Percentiles rank a stretch among this genome's conserved stretches.
These are phyloP conservation scores for Pavo muticus DNA, from an alignment of 2,113 vertebrate species.

Conservation along the genomic window DNA sequence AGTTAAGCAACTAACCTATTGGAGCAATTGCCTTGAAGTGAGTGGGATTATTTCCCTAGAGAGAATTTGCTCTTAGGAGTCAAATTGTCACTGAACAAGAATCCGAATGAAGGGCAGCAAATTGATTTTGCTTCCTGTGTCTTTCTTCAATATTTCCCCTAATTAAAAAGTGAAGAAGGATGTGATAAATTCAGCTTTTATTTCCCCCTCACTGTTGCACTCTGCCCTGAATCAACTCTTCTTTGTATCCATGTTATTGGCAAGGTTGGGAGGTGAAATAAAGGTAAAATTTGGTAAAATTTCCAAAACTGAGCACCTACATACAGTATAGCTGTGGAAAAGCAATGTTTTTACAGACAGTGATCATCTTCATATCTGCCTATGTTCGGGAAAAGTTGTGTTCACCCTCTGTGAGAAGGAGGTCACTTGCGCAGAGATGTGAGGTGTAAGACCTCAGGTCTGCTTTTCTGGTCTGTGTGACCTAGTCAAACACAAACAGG, in stretches of 20 bases:
- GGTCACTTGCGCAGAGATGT: not conserved
- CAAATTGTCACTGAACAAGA: conserved; percentile 45
- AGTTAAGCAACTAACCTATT: conserved; percentile 8
- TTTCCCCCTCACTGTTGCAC: not conserved
- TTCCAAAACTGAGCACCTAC: not conserved
- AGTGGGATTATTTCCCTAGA: conserved; percentile 49
- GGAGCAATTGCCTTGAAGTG: conserved; percentile 23
- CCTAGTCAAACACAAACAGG: not conserved
- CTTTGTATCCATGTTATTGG: not conserved
- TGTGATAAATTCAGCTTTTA: not conserved
- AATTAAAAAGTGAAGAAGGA: conserved; percentile 57
- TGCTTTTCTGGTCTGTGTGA: not conserved
- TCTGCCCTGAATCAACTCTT: not conserved
- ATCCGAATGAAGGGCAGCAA: conserved; percentile 26
- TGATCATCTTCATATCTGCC: not conserved
- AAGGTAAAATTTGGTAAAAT: not conserved
- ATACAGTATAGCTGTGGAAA: not conserved
- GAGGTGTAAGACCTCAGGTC: not conserved
- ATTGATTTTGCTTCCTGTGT: conserved; percentile 56
- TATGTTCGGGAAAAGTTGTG: rapidly evolving
- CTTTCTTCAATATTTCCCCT: conserved; percentile 14
- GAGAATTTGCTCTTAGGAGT: conserved; percentile 34
- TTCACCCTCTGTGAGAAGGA: not conserved
- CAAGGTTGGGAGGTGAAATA: not conserved
- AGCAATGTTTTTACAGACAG: not conserved